Conservation (phyloP, 2,888 invertebrate genomes). For the Muschampia staudingeri region DNA sequence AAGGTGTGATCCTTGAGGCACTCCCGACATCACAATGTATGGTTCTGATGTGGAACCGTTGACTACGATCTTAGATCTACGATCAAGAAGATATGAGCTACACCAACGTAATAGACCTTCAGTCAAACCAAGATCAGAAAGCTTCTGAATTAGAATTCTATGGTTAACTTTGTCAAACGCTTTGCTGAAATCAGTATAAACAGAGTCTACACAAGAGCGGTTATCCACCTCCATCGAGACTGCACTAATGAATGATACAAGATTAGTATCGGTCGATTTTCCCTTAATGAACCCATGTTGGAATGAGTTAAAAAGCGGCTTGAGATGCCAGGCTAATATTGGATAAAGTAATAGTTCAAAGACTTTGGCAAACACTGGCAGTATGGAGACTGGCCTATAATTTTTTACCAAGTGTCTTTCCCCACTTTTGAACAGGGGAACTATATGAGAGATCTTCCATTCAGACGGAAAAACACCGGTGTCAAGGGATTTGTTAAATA, state of each 20-base stretch:
- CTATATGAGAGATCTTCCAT: not conserved
- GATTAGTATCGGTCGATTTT: constrained; percentile 1
- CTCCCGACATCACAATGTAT: constrained; percentile 16
- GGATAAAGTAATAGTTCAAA: constrained; percentile 24
- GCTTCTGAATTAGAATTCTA: not conserved
- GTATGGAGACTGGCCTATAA: constrained; percentile 16
- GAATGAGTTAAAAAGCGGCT: not conserved
- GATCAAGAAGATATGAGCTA: constrained; percentile 8
- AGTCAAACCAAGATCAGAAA: not conserved
- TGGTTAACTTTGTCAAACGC: constrained; percentile 42
- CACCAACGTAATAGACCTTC: constrained; percentile 2
- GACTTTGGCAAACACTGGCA: constrained; percentile 8
- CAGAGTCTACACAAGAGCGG: not conserved
- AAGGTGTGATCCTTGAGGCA: constrained; percentile 11
- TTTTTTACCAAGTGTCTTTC: not conserved
- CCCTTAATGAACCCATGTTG: constrained; percentile 16
- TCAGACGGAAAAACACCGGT: constrained; percentile 9
- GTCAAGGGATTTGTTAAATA: constrained; percentile 18
- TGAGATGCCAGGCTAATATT: constrained; percentile 15
- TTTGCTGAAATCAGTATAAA: constrained; percentile 29
- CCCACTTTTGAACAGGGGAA: constrained; percentile 21
- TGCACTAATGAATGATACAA: constrained; percentile 4
- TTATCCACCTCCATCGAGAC: constrained; percentile 38
- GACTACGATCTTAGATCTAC: constrained; percentile 9
- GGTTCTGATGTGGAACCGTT: constrained; percentile 22